Conservation (phyloP, 2,888 invertebrate genomes). For the Platycheirus rosarum region DNA sequence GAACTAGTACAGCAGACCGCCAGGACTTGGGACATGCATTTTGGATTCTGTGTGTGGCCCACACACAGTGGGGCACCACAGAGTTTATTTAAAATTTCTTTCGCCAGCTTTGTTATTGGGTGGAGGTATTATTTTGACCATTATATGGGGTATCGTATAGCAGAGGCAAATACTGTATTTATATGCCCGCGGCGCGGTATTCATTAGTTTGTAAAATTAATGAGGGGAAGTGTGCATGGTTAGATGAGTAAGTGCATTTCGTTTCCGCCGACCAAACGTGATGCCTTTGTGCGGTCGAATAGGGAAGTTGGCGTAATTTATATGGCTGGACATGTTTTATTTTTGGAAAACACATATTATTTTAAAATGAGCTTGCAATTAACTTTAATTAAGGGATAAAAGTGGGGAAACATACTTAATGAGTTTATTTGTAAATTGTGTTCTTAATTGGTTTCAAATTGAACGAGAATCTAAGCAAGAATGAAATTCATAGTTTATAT, state of each 20-base stretch:
- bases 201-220: slow-evolving; percentile 49
- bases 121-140: slow-evolving; percentile 19
- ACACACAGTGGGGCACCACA: slow-evolving; percentile 40
- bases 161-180: slow-evolving; percentile 17
- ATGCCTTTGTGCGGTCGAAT: background rate
- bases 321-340: slow-evolving; percentile 1
- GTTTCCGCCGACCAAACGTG: background rate
- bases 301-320: background rate
- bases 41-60: background rate
- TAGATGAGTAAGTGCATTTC: slow-evolving; percentile 13
- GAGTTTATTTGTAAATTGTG: too few species aligned
- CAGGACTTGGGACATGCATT: slow-evolving; percentile 3
- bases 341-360: slow-evolving; percentile 15
- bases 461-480: too few species aligned
- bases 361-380: slow-evolving; percentile 19
- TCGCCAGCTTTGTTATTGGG: slow-evolving; percentile 6
- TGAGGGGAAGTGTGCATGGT: slow-evolving; percentile 19
- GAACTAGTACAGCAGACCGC: slow-evolving; percentile 3
- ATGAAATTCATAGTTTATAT: too few species aligned
- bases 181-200: slow-evolving; percentile 16
- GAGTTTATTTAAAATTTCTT: slow-evolving; percentile 44
- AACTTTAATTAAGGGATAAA: slow-evolving; percentile 22
- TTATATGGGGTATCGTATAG: slow-evolving; percentile 34
- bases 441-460: too few species aligned
- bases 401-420: too few species aligned